Conservation (phyloP, 2,888 invertebrate genomes). For the Leptinotarsa rubiginosa region DNA sequence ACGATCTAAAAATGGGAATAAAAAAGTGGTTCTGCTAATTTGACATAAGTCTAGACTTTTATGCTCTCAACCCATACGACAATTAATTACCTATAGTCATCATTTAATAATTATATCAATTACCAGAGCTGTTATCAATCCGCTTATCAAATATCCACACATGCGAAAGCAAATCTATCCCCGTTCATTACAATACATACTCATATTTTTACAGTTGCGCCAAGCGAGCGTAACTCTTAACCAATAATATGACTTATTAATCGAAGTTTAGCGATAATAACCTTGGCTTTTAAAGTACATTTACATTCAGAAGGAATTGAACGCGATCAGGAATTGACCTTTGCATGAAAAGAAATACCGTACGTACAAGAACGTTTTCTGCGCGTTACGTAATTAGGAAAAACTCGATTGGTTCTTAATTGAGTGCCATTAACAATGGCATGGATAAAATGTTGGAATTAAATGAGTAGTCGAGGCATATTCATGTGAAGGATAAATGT, state of each 20-base stretch:
- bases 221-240: background rate
- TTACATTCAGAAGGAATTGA: slow-evolving; percentile 42
- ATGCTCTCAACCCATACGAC: too few relatives aligned
- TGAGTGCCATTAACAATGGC: slow-evolving; percentile 9
- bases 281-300: slow-evolving; percentile 47
- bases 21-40: too few relatives aligned
- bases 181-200: too few relatives aligned
- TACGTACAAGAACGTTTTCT: slow-evolving; percentile 25
- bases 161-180: too few relatives aligned
- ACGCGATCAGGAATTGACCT: slow-evolving; percentile 41
- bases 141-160: background rate
- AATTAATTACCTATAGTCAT: too few relatives aligned
- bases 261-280: slow-evolving; percentile 38
- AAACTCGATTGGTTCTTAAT: slow-evolving; percentile 1
- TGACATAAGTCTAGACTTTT: too few relatives aligned
- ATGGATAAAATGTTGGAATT: slow-evolving; percentile 2
- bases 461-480: too few relatives aligned
- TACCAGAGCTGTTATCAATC: too few relatives aligned
- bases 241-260: slow-evolving; percentile 17
- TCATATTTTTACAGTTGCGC: background rate
- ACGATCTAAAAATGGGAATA: too few relatives aligned
- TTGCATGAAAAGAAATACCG: slow-evolving; percentile 30
- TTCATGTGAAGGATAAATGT: too few relatives aligned
- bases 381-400: slow-evolving; percentile 27
- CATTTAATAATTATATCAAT: too few relatives aligned